Conservation (phyloP, 2,113 vertebrate genomes). For the Grantiella picta region DNA sequence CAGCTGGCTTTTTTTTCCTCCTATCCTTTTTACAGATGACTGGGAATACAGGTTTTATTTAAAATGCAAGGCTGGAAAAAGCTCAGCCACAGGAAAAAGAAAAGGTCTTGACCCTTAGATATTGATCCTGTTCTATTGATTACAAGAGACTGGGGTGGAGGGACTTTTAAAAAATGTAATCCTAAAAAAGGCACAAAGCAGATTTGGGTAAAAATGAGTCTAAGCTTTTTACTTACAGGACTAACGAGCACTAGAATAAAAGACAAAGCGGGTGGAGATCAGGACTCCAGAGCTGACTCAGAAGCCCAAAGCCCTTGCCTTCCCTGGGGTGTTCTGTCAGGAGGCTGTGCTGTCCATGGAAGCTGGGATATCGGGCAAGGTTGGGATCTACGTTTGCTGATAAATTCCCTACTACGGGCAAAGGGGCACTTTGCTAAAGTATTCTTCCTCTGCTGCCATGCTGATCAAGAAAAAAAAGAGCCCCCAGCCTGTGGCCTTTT, state of each 20-base stretch:
- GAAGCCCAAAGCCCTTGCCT: not conserved
- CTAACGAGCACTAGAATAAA: not conserved
- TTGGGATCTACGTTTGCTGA: not conserved
- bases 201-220: not conserved
- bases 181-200: not conserved
- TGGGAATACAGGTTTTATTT: not conserved
- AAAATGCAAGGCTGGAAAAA: conserved; percentile 32
- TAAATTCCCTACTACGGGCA: not conserved
- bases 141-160: not conserved
- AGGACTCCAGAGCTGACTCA: not conserved
- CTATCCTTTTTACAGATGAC: conserved; percentile 22
- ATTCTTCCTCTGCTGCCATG: not conserved
- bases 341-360: not conserved
- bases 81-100: conserved; percentile 37
- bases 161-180: not conserved
- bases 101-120: conserved; percentile 48
- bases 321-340: not conserved
- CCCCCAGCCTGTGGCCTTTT: not conserved
- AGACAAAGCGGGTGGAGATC: not conserved
- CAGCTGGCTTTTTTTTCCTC: conserved; percentile 11
- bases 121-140: conserved; percentile 45
- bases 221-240: not conserved
- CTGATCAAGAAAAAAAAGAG: not conserved
- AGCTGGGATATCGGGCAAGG: not conserved
- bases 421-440: not conserved